Evolutionary conservation across 64 coral and sea anemone genomes (phyloP).

Genomic region (Montipora capricornis): DNA sequence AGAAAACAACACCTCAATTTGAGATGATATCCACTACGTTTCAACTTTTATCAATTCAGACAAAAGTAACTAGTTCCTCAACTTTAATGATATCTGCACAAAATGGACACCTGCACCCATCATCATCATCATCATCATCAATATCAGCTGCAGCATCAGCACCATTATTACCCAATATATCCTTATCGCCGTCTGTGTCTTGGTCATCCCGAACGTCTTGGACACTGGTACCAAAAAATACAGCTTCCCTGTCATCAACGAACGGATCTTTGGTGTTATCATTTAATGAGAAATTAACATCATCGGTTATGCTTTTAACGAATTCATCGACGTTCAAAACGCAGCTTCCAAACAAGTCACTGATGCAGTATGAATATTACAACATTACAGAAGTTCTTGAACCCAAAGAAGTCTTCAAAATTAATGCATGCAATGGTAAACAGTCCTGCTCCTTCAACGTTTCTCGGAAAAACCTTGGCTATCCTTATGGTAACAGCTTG

Average conservation of each 20-base stretch:
- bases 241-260: no score
- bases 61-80: not conserved
- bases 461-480: not conserved
- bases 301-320: not conserved
- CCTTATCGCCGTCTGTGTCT: not conserved
- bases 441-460: not conserved
- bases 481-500: not conserved
- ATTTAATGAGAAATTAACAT: not conserved
- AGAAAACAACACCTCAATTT: no score
- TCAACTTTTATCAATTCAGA: no score
- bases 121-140: not conserved
- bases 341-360: not conserved
- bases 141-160: not conserved
- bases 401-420: not conserved
- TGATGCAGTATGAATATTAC: not conserved
- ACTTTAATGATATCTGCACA: not conserved
- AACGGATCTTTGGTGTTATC: not conserved
- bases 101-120: no score
- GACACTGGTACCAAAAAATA: not conserved
- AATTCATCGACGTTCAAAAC: not conserved
- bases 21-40: no score
- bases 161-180: not conserved
- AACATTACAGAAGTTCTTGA: not conserved
- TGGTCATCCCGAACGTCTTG: not conserved
- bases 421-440: not conserved